Percentiles rank a stretch among this genome's conserved stretches.
Conservation (phyloP, 2,888 invertebrate genomes). For the Penaeus monodon region DNA sequence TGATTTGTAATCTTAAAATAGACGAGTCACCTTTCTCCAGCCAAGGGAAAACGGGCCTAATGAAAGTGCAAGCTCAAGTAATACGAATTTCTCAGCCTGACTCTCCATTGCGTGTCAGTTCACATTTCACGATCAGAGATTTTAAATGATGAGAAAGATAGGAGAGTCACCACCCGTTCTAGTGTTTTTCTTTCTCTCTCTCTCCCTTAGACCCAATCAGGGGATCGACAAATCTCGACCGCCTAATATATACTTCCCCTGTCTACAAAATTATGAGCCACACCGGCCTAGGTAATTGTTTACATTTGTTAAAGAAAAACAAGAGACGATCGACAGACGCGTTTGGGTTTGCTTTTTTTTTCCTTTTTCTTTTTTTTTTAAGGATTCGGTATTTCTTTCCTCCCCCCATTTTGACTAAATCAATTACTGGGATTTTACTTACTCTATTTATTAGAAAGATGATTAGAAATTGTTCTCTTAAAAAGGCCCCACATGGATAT, state of each 20-base stretch:
- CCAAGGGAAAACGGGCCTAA: too few relatives aligned
- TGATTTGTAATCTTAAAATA: too few relatives aligned
- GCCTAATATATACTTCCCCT: constrained; percentile 53
- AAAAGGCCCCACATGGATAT: background rate
- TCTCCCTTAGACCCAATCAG: constrained; percentile 33
- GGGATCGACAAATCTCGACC: constrained; percentile 55
- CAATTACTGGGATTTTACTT: background rate
- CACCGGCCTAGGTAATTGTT: constrained; percentile 48
- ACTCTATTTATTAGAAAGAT: background rate
- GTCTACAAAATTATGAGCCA: constrained; percentile 61
- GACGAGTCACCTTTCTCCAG: too few relatives aligned
- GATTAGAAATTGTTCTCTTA: too few relatives aligned
- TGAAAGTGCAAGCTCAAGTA: too few relatives aligned
- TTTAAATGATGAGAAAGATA: too few relatives aligned
- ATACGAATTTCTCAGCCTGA: too few relatives aligned
- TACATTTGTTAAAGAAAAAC: background rate
- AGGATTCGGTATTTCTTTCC: background rate
- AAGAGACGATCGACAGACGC: constrained; percentile 3
- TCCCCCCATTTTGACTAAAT: too few relatives aligned
- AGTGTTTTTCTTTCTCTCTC: constrained; percentile 1
- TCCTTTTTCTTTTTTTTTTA: background rate
- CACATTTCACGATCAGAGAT: too few relatives aligned
- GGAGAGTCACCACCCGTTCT: too few relatives aligned
- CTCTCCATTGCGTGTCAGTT: too few relatives aligned
- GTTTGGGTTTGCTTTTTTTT: background rate